These are phyloP conservation scores for Meganola albula DNA, from an alignment of 2,888 invertebrate genomes.

Conservation along the genomic window DNA sequence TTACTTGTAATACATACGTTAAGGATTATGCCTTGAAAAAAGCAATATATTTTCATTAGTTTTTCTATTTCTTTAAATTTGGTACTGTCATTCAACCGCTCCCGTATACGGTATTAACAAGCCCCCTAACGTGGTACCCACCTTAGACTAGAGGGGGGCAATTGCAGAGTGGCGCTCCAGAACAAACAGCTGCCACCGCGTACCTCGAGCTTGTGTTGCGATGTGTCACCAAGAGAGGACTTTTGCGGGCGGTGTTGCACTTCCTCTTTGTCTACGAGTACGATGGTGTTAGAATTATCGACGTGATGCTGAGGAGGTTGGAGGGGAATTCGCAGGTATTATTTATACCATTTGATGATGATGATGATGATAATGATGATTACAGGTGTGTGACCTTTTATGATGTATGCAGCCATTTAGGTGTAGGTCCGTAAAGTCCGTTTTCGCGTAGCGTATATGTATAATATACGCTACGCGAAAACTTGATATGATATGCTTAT, in stretches of 20 bases:
- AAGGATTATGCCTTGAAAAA: too few species aligned
- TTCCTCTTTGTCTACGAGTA: slow-evolving; percentile 90
- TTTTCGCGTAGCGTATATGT: too few species aligned
- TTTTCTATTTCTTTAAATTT: too few species aligned
- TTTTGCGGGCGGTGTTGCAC: slow-evolving; percentile 88
- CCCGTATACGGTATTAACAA: slow-evolving; percentile 16
- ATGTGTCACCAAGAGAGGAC: slow-evolving; percentile 89
- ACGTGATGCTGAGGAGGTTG: slow-evolving; percentile 88
- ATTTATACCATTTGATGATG: too few species aligned
- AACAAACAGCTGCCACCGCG: slow-evolving; percentile 94
- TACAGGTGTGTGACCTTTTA: too few species aligned
- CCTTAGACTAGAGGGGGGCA: slow-evolving; percentile 63
- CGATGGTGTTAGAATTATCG: slow-evolving; percentile 89
- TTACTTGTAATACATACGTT: too few species aligned
- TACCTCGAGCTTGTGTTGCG: slow-evolving; percentile 95
- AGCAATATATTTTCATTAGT: too few species aligned
- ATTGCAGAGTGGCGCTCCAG: slow-evolving; percentile 90
- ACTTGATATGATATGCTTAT: too few species aligned
- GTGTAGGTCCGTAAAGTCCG: too few species aligned
- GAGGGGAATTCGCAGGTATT: slow-evolving; percentile 84
- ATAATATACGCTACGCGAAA: too few species aligned
- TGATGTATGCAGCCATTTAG: too few species aligned
- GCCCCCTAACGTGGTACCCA: slow-evolving; percentile 48
- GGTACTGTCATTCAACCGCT: slow-evolving; percentile 51
- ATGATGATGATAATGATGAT: too few species aligned